These are phyloP conservation scores for Eupithecia exiguata DNA, from an alignment of 2,888 invertebrate species.

Conservation along the genomic window DNA sequence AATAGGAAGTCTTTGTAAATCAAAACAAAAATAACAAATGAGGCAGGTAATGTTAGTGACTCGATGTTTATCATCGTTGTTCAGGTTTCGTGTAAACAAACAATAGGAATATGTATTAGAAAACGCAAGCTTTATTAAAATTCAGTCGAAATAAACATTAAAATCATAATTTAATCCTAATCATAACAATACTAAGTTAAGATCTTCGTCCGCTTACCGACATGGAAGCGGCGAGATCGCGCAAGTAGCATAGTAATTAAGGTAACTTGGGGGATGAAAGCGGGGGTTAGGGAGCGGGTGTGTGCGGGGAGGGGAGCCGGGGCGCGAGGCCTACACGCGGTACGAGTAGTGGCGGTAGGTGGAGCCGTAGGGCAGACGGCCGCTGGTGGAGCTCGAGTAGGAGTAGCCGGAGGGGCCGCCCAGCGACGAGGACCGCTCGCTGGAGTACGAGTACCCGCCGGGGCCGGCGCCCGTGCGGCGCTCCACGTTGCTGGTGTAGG, in stretches of 20 bases:
- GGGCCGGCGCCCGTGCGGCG: conserved; percentile 87
- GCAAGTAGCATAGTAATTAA: conserved; percentile 68
- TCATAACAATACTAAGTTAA: conserved; percentile 69
- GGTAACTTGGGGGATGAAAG: conserved; percentile 49
- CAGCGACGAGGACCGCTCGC: conserved; percentile 88
- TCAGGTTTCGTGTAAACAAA: conserved; percentile 62
- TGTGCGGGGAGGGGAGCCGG: conserved; percentile 51
- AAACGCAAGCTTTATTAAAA: conserved; percentile 83
- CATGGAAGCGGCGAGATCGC: conserved; percentile 77
- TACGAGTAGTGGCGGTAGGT: conserved; percentile 93
- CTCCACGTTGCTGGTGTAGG: conserved; percentile 88
- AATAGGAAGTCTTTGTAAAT: conserved; percentile 22
- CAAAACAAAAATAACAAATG: conserved; percentile 45
- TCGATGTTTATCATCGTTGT: conserved; percentile 73
- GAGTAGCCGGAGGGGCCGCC: conserved; percentile 93
- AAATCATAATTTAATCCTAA: conserved; percentile 63
- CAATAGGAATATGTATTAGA: conserved; percentile 65
- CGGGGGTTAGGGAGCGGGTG: conserved; percentile 49
- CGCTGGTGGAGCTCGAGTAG: conserved; percentile 90
- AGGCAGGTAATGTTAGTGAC: conserved; percentile 59
- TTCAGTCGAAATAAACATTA: conserved; percentile 74
- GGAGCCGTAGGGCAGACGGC: conserved; percentile 92
- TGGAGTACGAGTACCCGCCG: conserved; percentile 90
- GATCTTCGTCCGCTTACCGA: conserved; percentile 73
- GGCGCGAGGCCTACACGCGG: conserved; percentile 87